Evolutionary conservation across 1,140 invertebrate species (phyloP).

Genomic region (Proales similis): DNA sequence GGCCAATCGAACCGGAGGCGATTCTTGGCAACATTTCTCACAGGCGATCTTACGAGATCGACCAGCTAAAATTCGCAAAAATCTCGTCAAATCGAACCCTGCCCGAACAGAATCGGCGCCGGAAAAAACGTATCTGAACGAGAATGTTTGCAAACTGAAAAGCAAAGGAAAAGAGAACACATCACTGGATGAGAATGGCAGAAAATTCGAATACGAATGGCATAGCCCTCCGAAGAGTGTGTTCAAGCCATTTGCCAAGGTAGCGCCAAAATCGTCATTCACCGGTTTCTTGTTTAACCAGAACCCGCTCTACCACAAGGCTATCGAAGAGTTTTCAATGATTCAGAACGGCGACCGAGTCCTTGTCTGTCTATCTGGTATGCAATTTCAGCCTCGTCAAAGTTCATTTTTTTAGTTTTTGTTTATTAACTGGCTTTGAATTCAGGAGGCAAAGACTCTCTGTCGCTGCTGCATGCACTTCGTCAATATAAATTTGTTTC

Average conservation of each 20-base stretch:
- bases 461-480: constrained; percentile 71
- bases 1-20: neutral
- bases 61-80: no score
- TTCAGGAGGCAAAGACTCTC: constrained; percentile 71
- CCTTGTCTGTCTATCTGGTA: constrained; percentile 73
- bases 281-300: constrained; percentile 1
- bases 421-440: neutral
- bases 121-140: neutral
- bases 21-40: no score
- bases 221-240: constrained; percentile 69
- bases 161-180: constrained; percentile 3
- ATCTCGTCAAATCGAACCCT: neutral
- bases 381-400: neutral
- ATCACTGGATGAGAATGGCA: constrained; percentile 58
- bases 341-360: constrained; percentile 72
- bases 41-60: no score
- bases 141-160: constrained; percentile 35
- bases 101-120: neutral
- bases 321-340: constrained; percentile 75
- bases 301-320: constrained; percentile 54
- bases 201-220: constrained; percentile 56
- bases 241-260: constrained; percentile 70
- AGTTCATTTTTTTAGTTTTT: neutral
- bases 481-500: constrained; percentile 74
- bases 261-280: constrained; percentile 44